Conservation (phyloP, 1,140 invertebrate genomes). For the Lepeophtheirus salmonis region DNA sequence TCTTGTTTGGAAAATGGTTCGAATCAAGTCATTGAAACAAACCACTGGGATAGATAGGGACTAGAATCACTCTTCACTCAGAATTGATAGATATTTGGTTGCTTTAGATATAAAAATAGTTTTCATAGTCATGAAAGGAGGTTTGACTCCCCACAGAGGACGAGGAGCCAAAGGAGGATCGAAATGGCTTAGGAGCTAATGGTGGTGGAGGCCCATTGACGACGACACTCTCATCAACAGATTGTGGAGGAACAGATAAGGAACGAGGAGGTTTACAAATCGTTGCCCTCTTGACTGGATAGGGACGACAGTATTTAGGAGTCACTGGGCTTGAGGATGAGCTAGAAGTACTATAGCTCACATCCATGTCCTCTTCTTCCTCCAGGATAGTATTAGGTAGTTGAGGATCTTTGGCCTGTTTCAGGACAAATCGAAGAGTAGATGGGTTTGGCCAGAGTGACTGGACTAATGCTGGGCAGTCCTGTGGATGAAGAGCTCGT, state of each 20-base stretch:
- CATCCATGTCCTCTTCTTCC: neutral
- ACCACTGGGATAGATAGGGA: too few species aligned
- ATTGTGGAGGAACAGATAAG: neutral
- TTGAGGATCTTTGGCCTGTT: slow-evolving; percentile 18
- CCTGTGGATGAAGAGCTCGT: slow-evolving; percentile 23
- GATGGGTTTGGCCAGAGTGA: slow-evolving; percentile 23
- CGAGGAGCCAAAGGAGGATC: slow-evolving; percentile 6
- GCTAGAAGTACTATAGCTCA: neutral
- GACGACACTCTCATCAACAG: too few species aligned
- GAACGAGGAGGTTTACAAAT: neutral
- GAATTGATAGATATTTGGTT: neutral
- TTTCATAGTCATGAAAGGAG: slow-evolving; percentile 16
- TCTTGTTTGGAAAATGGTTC: too few species aligned
- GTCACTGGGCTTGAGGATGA: neutral
- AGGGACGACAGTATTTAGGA: neutral
- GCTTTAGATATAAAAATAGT: slow-evolving; percentile 16
- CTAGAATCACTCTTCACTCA: too few species aligned
- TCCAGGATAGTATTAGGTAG: neutral
- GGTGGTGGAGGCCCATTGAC: neutral
- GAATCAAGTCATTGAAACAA: too few species aligned
- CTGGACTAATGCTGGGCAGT: slow-evolving; percentile 24
- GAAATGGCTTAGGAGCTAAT: neutral
- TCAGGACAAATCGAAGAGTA: slow-evolving; percentile 23
- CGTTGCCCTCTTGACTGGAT: neutral
- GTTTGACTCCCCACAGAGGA: neutral